Percentiles rank a stretch among this genome's conserved stretches.
Evolutionary conservation across 1,140 invertebrate species (phyloP).

Genomic region (Nautilus pompilius): DNA sequence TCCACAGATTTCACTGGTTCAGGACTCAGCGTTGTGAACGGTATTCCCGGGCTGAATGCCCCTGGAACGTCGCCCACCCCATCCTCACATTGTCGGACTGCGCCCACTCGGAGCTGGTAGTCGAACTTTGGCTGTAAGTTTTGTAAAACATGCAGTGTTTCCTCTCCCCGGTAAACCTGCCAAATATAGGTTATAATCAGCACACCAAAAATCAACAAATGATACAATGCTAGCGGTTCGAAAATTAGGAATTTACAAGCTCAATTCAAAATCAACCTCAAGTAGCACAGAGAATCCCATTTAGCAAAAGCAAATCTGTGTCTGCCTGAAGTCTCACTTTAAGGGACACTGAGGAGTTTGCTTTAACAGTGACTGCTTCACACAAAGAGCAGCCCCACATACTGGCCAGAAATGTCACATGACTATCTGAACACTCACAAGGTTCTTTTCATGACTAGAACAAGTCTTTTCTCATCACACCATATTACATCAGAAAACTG

Average conservation of each 20-base stretch:
- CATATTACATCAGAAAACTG: no score
- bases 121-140: constrained; percentile 69
- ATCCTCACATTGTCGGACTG: constrained; percentile 63
- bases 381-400: no score
- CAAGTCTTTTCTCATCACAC: no score
- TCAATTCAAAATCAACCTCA: background rate
- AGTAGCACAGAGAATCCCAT: no score
- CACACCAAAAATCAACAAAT: constrained; percentile 1
- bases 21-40: constrained; percentile 58
- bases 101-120: constrained; percentile 72
- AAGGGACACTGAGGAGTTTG: no score
- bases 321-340: no score
- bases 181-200: background rate
- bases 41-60: constrained; percentile 64
- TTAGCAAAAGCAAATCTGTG: no score
- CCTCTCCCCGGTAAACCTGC: constrained; percentile 70
- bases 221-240: background rate
- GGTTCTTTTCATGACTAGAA: no score
- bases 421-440: no score
- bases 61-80: constrained; percentile 61
- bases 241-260: background rate
- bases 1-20: constrained; percentile 28
- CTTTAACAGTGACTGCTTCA: no score
- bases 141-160: constrained; percentile 65
- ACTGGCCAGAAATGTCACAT: no score